A percentile compares a stretch with the other conserved stretches of the same genome.
These are phyloP conservation scores for Centruroides sculpturatus DNA, from an alignment of 1,140 invertebrate genomes.

Conservation along the genomic window DNA sequence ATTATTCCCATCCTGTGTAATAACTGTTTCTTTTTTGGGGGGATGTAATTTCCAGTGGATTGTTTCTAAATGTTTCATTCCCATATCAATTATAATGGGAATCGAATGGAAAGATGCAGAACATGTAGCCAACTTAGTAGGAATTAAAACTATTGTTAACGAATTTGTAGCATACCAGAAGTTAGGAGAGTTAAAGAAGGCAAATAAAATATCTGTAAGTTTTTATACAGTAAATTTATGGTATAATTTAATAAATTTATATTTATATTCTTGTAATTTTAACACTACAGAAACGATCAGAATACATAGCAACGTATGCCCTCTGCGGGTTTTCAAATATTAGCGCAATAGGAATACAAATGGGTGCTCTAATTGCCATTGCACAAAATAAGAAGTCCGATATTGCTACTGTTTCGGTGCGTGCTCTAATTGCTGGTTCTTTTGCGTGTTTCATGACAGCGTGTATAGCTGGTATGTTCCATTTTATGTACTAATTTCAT, in stretches of 20 bases:
- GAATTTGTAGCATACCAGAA: slow-evolving; percentile 80
- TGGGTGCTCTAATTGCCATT: slow-evolving; percentile 61
- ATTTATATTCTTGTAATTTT: slow-evolving; percentile 4
- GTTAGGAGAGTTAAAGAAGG: slow-evolving; percentile 46
- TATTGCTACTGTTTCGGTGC: slow-evolving; percentile 52
- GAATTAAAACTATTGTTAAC: slow-evolving; percentile 77
- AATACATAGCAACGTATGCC: slow-evolving; percentile 78
- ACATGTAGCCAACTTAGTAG: slow-evolving; percentile 62
- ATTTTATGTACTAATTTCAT: no score
- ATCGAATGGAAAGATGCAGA: slow-evolving; percentile 61
- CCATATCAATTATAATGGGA: slow-evolving; percentile 63
- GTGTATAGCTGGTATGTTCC: slow-evolving; percentile 60
- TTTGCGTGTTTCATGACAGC: slow-evolving; percentile 86
- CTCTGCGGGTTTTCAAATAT: slow-evolving; percentile 94
- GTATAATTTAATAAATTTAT: not conserved
- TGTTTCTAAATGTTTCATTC: slow-evolving; percentile 70
- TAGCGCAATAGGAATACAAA: slow-evolving; percentile 70
- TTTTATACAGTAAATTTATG: not conserved
- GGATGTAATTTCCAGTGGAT: slow-evolving; percentile 40
- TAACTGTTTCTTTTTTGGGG: no score
- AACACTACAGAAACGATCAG: slow-evolving; percentile 43
- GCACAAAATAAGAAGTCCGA: slow-evolving; percentile 54
- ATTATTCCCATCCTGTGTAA: no score
- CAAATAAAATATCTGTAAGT: slow-evolving; percentile 42
- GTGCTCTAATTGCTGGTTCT: slow-evolving; percentile 73